A percentile compares a stretch with the other conserved stretches of the same genome.
phyloP scores from a whole-genome alignment of 2,888 invertebrate species.

The Caenorhabditis japonica region DNA sequence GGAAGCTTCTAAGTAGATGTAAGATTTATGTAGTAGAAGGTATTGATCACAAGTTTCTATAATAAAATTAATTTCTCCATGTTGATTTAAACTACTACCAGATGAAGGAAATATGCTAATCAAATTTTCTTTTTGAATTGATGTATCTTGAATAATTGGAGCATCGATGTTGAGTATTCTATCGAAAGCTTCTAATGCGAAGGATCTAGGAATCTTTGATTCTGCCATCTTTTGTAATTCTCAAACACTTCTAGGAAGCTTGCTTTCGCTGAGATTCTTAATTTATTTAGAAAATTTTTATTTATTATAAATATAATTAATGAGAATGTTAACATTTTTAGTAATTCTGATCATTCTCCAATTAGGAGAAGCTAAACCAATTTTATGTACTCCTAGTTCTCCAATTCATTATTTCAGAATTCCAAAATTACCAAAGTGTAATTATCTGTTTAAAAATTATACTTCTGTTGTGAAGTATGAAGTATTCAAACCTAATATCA shows the following conservation, averaged over 20 bases:
- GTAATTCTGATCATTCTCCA: no score
- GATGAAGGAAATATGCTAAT: conserved; percentile 28
- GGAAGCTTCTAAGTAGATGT: conserved; percentile 53
- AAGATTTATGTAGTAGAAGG: conserved; percentile 20
- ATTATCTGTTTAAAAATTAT: conserved; percentile 22
- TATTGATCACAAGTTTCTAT: conserved; percentile 55
- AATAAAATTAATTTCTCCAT: conserved; percentile 44
- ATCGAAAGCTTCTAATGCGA: conserved; percentile 37
- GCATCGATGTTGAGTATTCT: conserved; percentile 26
- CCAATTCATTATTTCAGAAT: conserved; percentile 54
- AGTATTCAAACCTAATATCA: conserved; percentile 55
- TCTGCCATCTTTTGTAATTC: no score
- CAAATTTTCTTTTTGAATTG: conserved; percentile 37
- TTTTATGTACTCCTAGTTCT: conserved; percentile 34
- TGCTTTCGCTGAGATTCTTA: conserved; percentile 5
- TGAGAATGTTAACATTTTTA: no score
- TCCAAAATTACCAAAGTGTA: conserved; percentile 52
- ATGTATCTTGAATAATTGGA: conserved; percentile 19
- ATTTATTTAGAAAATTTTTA: conserved; percentile 33
- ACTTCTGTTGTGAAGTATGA: conserved; percentile 51
- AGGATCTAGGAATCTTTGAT: no score
- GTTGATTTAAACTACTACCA: conserved; percentile 32
- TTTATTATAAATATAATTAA: background rate
- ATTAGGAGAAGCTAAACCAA: no score
- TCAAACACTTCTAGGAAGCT: no score